Conservation (phyloP, 2,797 vertebrate genomes). For the Silurus aristotelis region DNA sequence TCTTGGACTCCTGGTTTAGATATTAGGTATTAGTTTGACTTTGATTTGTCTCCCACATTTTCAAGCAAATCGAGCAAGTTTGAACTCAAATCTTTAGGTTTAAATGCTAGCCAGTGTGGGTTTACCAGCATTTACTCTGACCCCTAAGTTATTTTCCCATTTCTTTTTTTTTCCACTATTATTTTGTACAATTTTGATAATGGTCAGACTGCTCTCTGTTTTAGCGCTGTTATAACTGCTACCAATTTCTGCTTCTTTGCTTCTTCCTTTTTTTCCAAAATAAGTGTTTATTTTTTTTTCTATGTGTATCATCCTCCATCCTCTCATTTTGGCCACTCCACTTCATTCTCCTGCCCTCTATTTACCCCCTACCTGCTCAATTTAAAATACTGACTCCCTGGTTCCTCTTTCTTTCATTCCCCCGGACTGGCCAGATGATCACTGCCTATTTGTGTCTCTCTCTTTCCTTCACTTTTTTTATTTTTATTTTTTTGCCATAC, state of each 20-base stretch:
- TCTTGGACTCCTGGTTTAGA: too few relatives aligned
- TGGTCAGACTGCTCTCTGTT: not conserved
- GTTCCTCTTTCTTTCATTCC: slow-evolving; percentile 58
- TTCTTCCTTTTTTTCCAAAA: not conserved
- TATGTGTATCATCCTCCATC: not conserved
- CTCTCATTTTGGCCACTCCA: not conserved
- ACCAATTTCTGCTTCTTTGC: not conserved
- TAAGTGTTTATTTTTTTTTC: not conserved
- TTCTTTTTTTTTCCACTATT: not conserved
- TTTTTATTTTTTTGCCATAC: slow-evolving; percentile 49
- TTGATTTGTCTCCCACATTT: not conserved
- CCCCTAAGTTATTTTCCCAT: not conserved
- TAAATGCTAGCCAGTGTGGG: not conserved
- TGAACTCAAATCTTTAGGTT: not conserved
- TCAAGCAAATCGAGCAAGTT: not conserved
- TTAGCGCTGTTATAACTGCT: not conserved
- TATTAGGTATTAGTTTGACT: not conserved
- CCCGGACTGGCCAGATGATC: slow-evolving; percentile 82
- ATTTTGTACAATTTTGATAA: not conserved
- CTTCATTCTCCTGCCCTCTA: slow-evolving; percentile 56
- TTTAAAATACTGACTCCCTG: slow-evolving; percentile 15
- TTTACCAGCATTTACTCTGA: not conserved
- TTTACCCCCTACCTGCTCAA: slow-evolving; percentile 51
- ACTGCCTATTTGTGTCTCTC: slow-evolving; percentile 73
- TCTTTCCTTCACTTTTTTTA: not conserved